These are phyloP conservation scores for Corbicula japonica DNA, from an alignment of 2,888 invertebrate species.

Conservation along the genomic window DNA sequence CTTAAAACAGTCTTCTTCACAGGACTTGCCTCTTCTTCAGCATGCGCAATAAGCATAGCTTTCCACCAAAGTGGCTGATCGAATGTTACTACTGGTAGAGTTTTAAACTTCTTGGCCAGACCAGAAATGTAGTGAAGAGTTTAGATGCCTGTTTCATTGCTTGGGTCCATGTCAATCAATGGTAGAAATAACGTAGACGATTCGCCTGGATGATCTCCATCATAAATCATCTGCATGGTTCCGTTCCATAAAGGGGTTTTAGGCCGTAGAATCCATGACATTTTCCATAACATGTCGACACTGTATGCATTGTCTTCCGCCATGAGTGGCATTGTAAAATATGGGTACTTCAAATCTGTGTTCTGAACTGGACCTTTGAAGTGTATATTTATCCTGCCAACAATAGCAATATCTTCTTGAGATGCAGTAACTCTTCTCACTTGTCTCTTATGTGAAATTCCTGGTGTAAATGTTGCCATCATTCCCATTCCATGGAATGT, in stretches of 20 bases:
- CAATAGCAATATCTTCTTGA: not conserved
- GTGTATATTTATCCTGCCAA: not conserved
- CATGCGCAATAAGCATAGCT: slow-evolving; percentile 33
- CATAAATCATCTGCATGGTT: slow-evolving; percentile 31
- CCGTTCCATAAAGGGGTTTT: slow-evolving; percentile 27
- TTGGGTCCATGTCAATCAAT: slow-evolving; percentile 57
- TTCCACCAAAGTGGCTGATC: slow-evolving; percentile 69
- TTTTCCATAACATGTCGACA: not conserved
- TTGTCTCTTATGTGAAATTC: not conserved
- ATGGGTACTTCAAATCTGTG: not conserved
- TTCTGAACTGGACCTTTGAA: not conserved
- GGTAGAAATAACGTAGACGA: slow-evolving; percentile 43
- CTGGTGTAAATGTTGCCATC: not conserved
- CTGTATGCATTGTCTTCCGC: not conserved
- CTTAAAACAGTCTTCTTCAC: slow-evolving; percentile 38
- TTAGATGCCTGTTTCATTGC: slow-evolving; percentile 58
- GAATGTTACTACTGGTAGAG: slow-evolving; percentile 66
- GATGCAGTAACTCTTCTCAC: not conserved
- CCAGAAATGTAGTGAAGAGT: slow-evolving; percentile 52
- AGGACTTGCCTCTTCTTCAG: slow-evolving; percentile 17
- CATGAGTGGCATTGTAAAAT: not conserved
- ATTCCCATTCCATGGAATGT: slow-evolving; percentile 1
- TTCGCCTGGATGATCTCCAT: slow-evolving; percentile 32
- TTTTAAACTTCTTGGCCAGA: slow-evolving; percentile 16
- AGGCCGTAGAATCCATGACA: not conserved